phyloP scores from a whole-genome alignment of 2,113 vertebrate genomes.

The Fregata magnificens region DNA sequence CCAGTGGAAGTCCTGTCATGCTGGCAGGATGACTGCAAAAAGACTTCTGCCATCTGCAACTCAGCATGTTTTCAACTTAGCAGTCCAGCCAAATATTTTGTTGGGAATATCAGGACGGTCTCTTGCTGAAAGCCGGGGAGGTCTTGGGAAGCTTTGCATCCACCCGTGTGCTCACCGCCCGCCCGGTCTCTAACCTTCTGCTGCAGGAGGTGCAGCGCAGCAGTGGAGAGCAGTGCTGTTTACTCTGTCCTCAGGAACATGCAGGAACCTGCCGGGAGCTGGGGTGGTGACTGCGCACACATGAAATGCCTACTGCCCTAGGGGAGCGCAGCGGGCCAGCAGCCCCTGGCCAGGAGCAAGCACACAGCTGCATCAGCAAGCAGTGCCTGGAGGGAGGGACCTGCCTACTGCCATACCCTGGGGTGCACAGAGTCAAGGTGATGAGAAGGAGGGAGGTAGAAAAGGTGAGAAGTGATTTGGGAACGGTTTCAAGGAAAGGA shows the following conservation, averaged over 20 bases:
- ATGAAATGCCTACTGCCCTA: fast-evolving
- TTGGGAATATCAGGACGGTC: background rate
- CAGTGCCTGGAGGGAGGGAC: fast-evolving
- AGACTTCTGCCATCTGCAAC: background rate
- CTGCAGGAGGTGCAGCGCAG: background rate
- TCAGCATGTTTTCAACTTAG: background rate
- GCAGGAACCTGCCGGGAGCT: background rate
- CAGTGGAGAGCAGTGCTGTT: fast-evolving
- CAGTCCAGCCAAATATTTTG: background rate
- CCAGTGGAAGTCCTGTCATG: background rate
- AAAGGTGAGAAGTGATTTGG: background rate
- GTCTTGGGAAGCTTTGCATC: background rate
- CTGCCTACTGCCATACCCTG: background rate
- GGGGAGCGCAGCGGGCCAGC: fast-evolving
- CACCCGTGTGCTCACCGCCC: background rate
- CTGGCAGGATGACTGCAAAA: background rate
- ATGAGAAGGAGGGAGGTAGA: background rate
- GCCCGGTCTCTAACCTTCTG: background rate
- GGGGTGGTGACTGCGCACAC: background rate
- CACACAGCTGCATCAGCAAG: background rate
- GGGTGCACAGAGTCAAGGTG: background rate
- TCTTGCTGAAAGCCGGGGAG: background rate
- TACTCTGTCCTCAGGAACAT: background rate
- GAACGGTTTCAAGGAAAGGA: background rate
- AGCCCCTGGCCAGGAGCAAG: background rate